Evolutionary conservation across 2,888 invertebrate species (phyloP).

Genomic region (Drepanosiphum platanoidis): DNA sequence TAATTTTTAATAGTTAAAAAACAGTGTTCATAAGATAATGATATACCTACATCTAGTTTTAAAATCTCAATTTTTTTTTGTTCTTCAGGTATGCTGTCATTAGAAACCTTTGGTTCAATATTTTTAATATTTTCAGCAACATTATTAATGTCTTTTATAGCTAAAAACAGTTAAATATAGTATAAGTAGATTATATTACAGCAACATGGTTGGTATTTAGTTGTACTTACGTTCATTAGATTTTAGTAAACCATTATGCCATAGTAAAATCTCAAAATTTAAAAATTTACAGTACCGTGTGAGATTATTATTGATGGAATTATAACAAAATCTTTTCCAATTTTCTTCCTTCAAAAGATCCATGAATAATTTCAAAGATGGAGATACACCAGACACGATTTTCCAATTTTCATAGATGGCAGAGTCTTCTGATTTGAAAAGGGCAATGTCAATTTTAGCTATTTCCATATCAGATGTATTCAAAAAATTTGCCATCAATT

Average conservation of each 20-base stretch:
- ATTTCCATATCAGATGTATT: background rate
- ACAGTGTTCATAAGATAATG: background rate
- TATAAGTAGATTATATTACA: background rate
- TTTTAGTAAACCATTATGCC: background rate
- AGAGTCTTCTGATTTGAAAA: background rate
- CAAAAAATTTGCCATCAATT: background rate
- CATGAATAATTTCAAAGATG: conserved; percentile 45
- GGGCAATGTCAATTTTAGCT: background rate
- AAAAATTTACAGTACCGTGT: conserved; percentile 25
- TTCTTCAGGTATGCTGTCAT: background rate
- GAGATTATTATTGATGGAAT: background rate
- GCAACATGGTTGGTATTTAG: background rate
- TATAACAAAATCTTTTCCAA: conserved; percentile 27
- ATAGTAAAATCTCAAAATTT: conserved; percentile 27
- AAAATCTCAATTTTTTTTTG: background rate
- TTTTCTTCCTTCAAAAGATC: background rate
- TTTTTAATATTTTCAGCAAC: background rate
- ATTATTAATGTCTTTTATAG: conserved; percentile 5
- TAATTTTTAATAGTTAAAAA: too few relatives aligned
- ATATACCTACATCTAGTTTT: background rate
- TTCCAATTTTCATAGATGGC: background rate
- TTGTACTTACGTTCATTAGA: conserved; percentile 14
- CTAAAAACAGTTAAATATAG: conserved; percentile 19
- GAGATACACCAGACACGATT: background rate
- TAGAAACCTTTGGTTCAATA: background rate